phyloP scores from a whole-genome alignment of 2,888 invertebrate genomes.

The Drosophila infuscata region DNA sequence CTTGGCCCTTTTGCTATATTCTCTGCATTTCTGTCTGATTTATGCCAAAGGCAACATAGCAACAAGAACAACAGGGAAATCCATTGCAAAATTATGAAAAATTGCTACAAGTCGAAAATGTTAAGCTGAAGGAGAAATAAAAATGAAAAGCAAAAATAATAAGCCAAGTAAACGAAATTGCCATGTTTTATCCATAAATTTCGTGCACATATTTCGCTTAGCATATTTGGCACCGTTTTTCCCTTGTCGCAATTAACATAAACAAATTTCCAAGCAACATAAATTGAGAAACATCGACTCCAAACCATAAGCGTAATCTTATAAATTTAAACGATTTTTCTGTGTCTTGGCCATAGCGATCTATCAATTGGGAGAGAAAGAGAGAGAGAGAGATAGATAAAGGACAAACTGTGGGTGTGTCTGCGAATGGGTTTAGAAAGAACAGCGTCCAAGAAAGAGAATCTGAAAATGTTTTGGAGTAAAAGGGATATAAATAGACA shows the following conservation, averaged over 20 bases:
- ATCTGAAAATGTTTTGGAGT: neutral
- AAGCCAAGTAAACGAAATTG: constrained; percentile 55
- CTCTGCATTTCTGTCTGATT: constrained; percentile 62
- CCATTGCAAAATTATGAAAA: constrained; percentile 73
- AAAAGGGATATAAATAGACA: neutral
- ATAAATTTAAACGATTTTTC: constrained; percentile 24
- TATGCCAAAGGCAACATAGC: constrained; percentile 67
- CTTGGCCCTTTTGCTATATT: constrained; percentile 12
- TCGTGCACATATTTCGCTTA: constrained; percentile 42
- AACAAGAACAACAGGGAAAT: constrained; percentile 13
- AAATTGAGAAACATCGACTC: constrained; percentile 54
- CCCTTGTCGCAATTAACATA: constrained; percentile 76
- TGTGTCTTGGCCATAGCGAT: constrained; percentile 8
- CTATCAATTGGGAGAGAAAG: neutral
- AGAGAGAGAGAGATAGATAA: neutral
- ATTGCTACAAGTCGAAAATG: constrained; percentile 67
- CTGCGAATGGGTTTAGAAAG: neutral
- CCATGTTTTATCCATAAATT: constrained; percentile 74
- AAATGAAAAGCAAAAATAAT: constrained; percentile 23
- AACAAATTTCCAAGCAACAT: constrained; percentile 65
- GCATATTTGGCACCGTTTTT: constrained; percentile 62
- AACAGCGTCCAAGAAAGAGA: neutral
- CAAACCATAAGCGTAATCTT: constrained; percentile 18
- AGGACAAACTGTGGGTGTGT: neutral
- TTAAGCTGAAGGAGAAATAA: constrained; percentile 39